Percentiles rank a stretch among this genome's conserved stretches.
These are phyloP conservation scores for Salarias fasciatus DNA, from an alignment of 2,797 vertebrate species.

Conservation along the genomic window DNA sequence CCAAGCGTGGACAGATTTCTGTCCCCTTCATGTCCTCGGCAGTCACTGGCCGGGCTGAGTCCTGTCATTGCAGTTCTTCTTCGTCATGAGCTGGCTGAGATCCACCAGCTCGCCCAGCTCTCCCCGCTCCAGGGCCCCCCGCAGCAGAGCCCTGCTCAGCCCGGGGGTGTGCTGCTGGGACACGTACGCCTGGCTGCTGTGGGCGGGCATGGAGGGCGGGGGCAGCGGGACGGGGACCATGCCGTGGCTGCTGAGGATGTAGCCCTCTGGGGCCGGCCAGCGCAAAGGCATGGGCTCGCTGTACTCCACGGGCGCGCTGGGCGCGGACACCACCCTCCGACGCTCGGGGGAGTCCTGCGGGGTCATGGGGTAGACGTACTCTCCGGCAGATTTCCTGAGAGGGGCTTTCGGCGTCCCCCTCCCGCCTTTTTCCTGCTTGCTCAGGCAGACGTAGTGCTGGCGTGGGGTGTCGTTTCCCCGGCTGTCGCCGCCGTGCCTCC, in stretches of 20 bases:
- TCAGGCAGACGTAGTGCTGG: constrained; percentile 86
- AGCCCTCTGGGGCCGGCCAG: constrained; percentile 89
- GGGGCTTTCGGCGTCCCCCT: constrained; percentile 79
- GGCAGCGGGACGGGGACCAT: constrained; percentile 74
- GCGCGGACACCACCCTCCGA: constrained; percentile 91
- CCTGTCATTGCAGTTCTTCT: constrained; percentile 89
- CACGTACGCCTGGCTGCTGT: constrained; percentile 65
- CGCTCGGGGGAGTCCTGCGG: constrained; percentile 93
- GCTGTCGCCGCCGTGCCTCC: constrained; percentile 72
- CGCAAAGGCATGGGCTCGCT: constrained; percentile 83
- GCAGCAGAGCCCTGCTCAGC: constrained; percentile 74
- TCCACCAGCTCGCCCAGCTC: constrained; percentile 86
- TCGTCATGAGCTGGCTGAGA: constrained; percentile 89
- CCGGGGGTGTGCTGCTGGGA: constrained; percentile 74
- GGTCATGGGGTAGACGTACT: constrained; percentile 89
- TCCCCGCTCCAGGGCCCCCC: constrained; percentile 79
- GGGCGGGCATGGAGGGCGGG: constrained; percentile 65
- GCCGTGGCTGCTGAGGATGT: constrained; percentile 88
- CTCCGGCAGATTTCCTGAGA: constrained; percentile 86
- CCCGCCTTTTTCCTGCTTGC: constrained; percentile 78
- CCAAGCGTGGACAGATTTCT: constrained; percentile 43
- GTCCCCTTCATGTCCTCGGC: constrained; percentile 40
- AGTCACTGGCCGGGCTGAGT: constrained; percentile 88
- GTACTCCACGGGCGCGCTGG: constrained; percentile 87
- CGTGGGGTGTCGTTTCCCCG: constrained; percentile 78